Base-by-base conservation (phyloP, 2,888 invertebrate genomes). In the Nephrotoma appendiculata region DNA sequence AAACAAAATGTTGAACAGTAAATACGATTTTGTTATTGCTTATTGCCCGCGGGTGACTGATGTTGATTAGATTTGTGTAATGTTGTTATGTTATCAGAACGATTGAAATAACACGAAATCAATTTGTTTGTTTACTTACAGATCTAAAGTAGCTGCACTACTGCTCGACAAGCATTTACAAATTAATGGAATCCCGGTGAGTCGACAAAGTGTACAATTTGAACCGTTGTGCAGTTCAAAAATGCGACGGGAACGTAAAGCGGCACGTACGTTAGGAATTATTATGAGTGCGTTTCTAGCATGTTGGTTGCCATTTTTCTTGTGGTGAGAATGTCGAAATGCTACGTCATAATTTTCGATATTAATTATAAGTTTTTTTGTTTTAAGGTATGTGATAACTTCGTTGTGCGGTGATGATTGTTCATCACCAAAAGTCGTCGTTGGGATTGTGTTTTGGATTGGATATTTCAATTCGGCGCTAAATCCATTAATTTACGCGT, bases 401-500 rank as follows among this genome's bases (percentile, higher is more conserved):
- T 93, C 96, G 0, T 92, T 96, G 0, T 96, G 98, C 90, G 96
- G 95, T 0, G 93, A 94, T 86, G 93, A 94, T 5, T 98, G 98
- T 91, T 94, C 95, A 83, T 96, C 96, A 87, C 98, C 98, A 0
- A 95, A 95, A 2, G 94, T 96, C 57, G 95, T 99, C 52, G 97
- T 98, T 85, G 96, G 97, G 0, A 94, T 96, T 6, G 95, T 98
- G 48, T 99, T 99, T 93, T 99, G 99, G 99, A 96, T 98, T 87
- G 99, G 99, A 45, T 99, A 99, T 93, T 98, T 98, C 93, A 99
- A 99, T 92, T 98, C 98, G 11, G 98, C 98, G 41, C 94, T 99
- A 86, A 99, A 99, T 92, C 99, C 99, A 3, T 94, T 99, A 89
- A 98, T 99, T 91, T 98, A 98, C 93, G 98, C 99, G 57, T 98